Evolutionary conservation across 2,113 vertebrate species (phyloP).

Genomic region (Sylvia atricapilla): DNA sequence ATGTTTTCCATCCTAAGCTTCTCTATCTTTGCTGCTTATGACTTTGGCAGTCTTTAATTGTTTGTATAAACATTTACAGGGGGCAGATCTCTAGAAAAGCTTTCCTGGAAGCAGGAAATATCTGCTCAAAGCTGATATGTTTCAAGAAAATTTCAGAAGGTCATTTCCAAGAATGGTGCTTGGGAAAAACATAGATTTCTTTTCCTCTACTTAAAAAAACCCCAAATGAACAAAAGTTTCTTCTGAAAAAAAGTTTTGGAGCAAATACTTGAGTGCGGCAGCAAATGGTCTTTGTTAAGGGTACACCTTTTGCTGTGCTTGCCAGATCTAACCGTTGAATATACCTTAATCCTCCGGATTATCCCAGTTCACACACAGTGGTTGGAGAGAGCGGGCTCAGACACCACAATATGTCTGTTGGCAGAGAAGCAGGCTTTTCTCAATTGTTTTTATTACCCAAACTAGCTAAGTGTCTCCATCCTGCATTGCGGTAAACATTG

Average conservation of each 20-base stretch:
- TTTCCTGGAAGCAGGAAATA: slow-evolving; percentile 52
- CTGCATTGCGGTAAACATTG: not conserved
- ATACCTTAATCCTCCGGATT: not conserved
- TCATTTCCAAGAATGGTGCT: not conserved
- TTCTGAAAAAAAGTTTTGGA: not conserved
- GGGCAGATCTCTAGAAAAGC: slow-evolving; percentile 32
- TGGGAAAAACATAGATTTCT: not conserved
- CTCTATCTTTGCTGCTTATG: not conserved
- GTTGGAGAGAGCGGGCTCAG: not conserved
- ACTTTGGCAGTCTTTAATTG: not conserved
- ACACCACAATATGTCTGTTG: not conserved
- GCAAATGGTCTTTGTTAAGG: not conserved
- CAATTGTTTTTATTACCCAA: not conserved
- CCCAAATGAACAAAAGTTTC: not conserved
- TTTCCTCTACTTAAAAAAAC: not conserved
- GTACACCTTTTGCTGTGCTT: not conserved
- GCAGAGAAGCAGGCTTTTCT: not conserved
- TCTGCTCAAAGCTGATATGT: slow-evolving; percentile 23
- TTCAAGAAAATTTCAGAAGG: slow-evolving; percentile 28
- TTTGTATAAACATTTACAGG: slow-evolving; percentile 21
- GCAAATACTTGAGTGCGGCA: not conserved
- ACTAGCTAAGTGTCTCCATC: not conserved
- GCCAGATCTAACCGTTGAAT: not conserved
- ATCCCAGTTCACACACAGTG: rapidly evolving
- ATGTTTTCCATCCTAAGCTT: not conserved